Percentiles rank a stretch among this genome's conserved stretches.
Evolutionary conservation across 2,888 invertebrate genomes (phyloP).

Genomic region (Anaspis maculata): DNA sequence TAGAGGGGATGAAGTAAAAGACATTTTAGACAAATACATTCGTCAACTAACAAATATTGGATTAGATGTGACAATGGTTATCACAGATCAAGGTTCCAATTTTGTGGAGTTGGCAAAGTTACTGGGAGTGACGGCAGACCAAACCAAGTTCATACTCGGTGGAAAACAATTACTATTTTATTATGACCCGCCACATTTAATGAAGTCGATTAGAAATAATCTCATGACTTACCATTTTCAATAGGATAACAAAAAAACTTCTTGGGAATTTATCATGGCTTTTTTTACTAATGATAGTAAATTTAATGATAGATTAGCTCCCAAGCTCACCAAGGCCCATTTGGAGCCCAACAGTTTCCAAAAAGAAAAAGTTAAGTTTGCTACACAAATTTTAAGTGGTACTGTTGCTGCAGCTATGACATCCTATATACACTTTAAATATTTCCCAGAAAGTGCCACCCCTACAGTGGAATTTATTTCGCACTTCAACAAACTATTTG

Average conservation of each 20-base stretch:
- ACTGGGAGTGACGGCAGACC: slow-evolving; percentile 3
- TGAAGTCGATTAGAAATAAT: slow-evolving; percentile 2
- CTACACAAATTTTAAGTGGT: too few species aligned
- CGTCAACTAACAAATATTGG: slow-evolving; percentile 6
- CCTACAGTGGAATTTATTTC: neutral
- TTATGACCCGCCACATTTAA: slow-evolving; percentile 5
- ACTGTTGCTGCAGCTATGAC: neutral
- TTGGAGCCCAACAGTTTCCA: too few species aligned
- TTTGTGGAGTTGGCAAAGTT: slow-evolving; percentile 5
- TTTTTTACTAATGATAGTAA: too few species aligned
- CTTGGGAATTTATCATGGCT: neutral
- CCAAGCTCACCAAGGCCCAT: too few species aligned
- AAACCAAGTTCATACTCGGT: too few species aligned
- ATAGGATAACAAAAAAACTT: neutral
- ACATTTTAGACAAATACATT: slow-evolving; percentile 5
- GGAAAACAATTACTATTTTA: too few species aligned
- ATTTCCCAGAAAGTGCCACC: neutral
- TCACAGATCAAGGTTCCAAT: slow-evolving; percentile 8
- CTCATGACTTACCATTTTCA: neutral
- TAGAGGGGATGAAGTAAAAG: slow-evolving; percentile 3
- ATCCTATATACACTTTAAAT: neutral
- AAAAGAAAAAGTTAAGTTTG: too few species aligned
- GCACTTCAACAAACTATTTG: neutral
- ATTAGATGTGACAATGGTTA: slow-evolving; percentile 5
- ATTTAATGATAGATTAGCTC: too few species aligned